A percentile compares a stretch with the other conserved stretches of the same genome.
Conservation (phyloP, 35 echinoderm and acorn worm genomes). For the Stichopus chloronotus region DNA sequence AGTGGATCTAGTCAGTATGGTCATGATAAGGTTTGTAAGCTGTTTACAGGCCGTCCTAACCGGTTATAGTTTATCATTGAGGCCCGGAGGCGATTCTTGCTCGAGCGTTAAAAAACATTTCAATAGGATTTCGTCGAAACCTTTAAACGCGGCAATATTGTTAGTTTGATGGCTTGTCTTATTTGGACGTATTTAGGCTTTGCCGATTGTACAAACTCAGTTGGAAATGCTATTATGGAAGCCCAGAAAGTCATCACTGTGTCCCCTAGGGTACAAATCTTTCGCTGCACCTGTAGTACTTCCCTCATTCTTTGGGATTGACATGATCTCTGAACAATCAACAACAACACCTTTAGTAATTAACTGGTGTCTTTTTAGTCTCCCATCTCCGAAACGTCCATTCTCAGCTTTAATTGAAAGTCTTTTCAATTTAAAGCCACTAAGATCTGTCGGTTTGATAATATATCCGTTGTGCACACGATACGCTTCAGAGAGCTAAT, state of each 20-base stretch:
- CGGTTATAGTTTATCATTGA: neutral
- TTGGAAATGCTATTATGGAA: constrained; percentile 39
- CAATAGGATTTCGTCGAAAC: neutral
- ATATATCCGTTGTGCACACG: neutral
- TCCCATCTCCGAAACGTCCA: constrained; percentile 20
- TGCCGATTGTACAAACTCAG: constrained; percentile 34
- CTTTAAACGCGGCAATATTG: neutral
- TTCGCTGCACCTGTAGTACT: constrained; percentile 25
- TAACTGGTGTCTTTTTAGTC: constrained; percentile 47
- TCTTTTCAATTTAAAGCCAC: constrained; percentile 36
- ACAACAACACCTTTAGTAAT: constrained; percentile 49
- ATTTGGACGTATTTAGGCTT: neutral
- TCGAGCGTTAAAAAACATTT: neutral
- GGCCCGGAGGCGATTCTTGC: neutral
- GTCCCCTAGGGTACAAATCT: constrained; percentile 29
- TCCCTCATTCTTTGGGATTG: constrained; percentile 14
- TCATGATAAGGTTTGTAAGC: neutral
- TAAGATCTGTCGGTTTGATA: neutral
- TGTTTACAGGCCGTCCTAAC: neutral
- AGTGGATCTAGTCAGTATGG: neutral
- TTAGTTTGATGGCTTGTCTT: neutral
- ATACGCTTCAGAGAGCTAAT: constrained; percentile 45
- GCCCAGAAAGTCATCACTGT: constrained; percentile 22
- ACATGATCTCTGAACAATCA: constrained; percentile 32
- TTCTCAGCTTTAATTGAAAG: constrained; percentile 41